Conservation (phyloP, 2,113 vertebrate species). For the Pterophyllum scalare region DNA sequence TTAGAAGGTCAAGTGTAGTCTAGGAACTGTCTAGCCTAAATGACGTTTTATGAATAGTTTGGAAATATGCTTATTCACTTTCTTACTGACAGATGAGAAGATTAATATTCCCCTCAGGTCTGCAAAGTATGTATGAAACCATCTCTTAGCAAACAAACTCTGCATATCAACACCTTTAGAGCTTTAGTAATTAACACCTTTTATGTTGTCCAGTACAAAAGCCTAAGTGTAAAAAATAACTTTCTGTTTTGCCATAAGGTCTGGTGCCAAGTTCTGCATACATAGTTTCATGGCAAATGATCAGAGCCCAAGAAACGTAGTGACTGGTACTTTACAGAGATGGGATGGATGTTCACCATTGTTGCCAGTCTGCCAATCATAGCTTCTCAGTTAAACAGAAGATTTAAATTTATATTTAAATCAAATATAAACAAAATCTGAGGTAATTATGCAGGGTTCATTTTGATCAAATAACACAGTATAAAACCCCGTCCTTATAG, state of each 20-base stretch:
- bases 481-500: neutral
- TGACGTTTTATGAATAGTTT: neutral
- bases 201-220: neutral
- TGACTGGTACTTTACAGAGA: neutral
- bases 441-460: neutral
- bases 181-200: neutral
- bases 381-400: neutral
- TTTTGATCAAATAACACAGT: neutral
- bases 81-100: neutral
- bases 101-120: neutral
- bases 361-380: neutral
- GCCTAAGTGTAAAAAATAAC: neutral
- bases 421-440: neutral
- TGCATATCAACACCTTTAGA: neutral
- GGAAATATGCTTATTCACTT: neutral
- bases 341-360: neutral
- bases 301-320: neutral
- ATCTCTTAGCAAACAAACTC: neutral
- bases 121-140: neutral
- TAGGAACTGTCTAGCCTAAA: neutral
- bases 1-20: neutral
- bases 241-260: neutral
- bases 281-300: constrained; percentile 1
- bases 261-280: neutral
- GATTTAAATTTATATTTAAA: neutral